Evolutionary conservation across 1,140 invertebrate genomes (phyloP).

Genomic region (Teleogryllus occipitalis): DNA sequence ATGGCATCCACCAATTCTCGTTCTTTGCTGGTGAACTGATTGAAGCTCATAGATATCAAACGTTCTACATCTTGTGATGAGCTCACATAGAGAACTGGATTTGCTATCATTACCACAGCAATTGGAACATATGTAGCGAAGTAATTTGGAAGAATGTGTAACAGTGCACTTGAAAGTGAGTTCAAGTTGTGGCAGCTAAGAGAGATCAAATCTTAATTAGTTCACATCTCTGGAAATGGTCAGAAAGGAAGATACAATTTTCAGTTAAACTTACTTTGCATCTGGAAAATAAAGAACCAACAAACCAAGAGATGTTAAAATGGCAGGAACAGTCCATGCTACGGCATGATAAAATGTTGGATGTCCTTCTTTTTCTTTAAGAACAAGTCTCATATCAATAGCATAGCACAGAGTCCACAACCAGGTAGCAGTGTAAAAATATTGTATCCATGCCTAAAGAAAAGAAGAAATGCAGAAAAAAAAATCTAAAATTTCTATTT

Average conservation of each 20-base stretch:
- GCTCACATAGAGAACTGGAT: slow-evolving; percentile 60
- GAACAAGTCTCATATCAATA: slow-evolving; percentile 60
- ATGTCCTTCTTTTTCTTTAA: slow-evolving; percentile 50
- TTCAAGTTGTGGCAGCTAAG: slow-evolving; percentile 63
- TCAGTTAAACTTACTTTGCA: slow-evolving; percentile 54
- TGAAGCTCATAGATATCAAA: slow-evolving; percentile 48
- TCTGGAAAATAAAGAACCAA: slow-evolving; percentile 64
- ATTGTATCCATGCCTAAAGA: slow-evolving; percentile 70
- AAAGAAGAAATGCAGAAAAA: not conserved
- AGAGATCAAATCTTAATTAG: slow-evolving; percentile 20
- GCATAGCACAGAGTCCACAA: slow-evolving; percentile 78
- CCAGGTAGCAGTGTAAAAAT: slow-evolving; percentile 76
- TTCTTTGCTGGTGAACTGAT: slow-evolving; percentile 60
- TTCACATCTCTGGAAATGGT: not conserved
- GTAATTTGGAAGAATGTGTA: slow-evolving; percentile 68
- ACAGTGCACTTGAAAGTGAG: slow-evolving; percentile 47
- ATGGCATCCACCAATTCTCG: slow-evolving; percentile 58
- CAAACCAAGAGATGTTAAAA: slow-evolving; percentile 56
- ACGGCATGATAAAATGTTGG: slow-evolving; percentile 53
- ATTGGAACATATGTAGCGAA: slow-evolving; percentile 65
- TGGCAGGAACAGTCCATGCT: slow-evolving; percentile 61
- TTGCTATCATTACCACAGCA: slow-evolving; percentile 61
- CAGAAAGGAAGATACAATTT: not conserved
- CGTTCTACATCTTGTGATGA: slow-evolving; percentile 55
- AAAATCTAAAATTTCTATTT: not conserved